Base-by-base conservation (phyloP, 2,888 invertebrate species). In the Digitonthophagus gazella region DNA sequence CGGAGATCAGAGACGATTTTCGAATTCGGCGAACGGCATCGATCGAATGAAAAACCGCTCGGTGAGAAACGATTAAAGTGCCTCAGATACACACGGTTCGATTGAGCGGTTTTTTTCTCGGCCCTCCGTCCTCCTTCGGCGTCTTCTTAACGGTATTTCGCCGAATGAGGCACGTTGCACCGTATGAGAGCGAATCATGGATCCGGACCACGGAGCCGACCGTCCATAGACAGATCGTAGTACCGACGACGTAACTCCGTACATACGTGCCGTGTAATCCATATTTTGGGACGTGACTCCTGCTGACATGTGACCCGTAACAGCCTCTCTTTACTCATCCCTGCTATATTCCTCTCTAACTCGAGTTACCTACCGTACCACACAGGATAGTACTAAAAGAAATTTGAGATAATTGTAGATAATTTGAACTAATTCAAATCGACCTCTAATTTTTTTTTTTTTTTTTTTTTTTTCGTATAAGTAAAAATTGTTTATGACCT, bases 251-350 rank as follows among this genome's bases (percentile, higher is more conserved):
- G 28, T 44, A 44, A 44, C 28, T 44, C 11, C 28, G 66, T 20
- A 64, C 63, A 61, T 61, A 75, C 75, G 75, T 76, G 76, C 73
- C 71, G 64, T 72, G 75, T 74, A 76, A 75, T 75, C 75, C 73
- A 75, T 76, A 75, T 76, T 76, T 76, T 71, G 73, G 75, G 74
- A 75, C 76, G 76, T 76, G 76, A 76, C 76, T 74, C 66, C 69
- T 58, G 57, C 55, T 66, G 66, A 66, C 66, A 66, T 66, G 58
- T 66, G 66, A 66, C 66, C 66, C 57, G 61, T 61, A 61, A 18
- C 61, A 20, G 61, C 20, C 61, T 61, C 61, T 61, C 61, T 61
- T 61, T 61, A 61, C 61, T 61, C 61, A 61, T 61, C 61, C 61
- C 20, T 16, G 61, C 19, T 61, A 61, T 61, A 61, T 61, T 61